Evolutionary conservation across 1,140 invertebrate species (phyloP), one percentile per base, ranked within the genome.

Genomic region (Pachypsylla venusta): DNA sequence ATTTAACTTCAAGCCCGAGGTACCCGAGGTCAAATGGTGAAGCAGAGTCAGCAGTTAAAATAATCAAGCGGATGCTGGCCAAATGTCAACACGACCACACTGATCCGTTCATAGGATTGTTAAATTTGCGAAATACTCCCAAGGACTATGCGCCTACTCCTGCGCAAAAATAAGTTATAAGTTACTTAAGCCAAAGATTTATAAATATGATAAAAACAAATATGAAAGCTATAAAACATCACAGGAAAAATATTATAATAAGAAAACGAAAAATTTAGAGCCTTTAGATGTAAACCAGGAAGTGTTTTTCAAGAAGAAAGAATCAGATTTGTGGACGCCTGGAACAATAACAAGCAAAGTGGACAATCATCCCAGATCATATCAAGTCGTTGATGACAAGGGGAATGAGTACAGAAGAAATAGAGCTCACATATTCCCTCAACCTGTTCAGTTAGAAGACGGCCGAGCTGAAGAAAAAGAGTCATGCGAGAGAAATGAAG

Each of bases 41-140:
- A n/a, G 69, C 68, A 14, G 72, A 75, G 25, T 14, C 5, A 55
- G 59, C 14, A 28, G 59, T 39, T 56, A 64, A 55, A 48, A 53
- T 39, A 19, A 25, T 60, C 1, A 64, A 64, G 26, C 56, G 25
- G 25, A 25, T 24, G 22, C 19, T 55, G n/a, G n/a, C 25, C n/a
- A 55, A 55, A 27, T 24, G 25, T 7, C n/a, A 25, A 7, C 19
- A 24, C n/a, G 54, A 55, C 7, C 13, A 27, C n/a, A 25, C 19
- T 19, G 54, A 55, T 25, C 12, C 25, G 24, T 25, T 5, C 19
- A 13, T 55, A 55, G 19, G 3, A 24, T 10, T 55, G 7, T 27
- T 55, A 16, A 55, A 55, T 25, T 27, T 24, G 7, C n/a, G 54
- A 25, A 55, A 55, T 16, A 19, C 14, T 20, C 53, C 22, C 10